These are phyloP conservation scores for Gymnoscelis rufifasciata DNA, from an alignment of 2,888 invertebrate genomes.

Conservation along the genomic window DNA sequence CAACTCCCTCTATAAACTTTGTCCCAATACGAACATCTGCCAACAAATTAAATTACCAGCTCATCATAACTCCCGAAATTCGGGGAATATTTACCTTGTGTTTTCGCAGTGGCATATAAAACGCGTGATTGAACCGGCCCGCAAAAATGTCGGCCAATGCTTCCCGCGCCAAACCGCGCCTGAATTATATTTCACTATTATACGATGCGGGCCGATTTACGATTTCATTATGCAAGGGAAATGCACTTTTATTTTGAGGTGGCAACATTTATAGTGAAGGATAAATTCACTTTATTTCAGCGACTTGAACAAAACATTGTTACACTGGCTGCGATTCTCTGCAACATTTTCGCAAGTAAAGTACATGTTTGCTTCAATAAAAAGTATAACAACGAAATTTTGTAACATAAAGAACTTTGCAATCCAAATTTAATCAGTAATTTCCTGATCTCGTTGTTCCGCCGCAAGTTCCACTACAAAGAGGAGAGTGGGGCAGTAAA, in stretches of 20 bases:
- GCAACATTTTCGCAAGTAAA: no score
- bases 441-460: conserved; percentile 14
- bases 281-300: no score
- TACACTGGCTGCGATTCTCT: no score
- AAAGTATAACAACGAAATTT: no score
- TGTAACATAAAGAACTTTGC: not conserved
- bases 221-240: conserved; percentile 59
- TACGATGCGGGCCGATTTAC: conserved; percentile 54
- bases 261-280: not conserved
- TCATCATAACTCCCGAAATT: conserved; percentile 14
- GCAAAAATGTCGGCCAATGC: conserved; percentile 66
- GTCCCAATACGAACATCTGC: conserved; percentile 11
- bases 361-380: no score
- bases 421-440: conserved; percentile 13
- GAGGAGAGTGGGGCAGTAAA: conserved; percentile 45
- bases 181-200: conserved; percentile 64
- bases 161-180: conserved; percentile 62
- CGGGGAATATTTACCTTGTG: conserved; percentile 17
- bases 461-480: conserved; percentile 24
- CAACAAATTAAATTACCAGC: conserved; percentile 14
- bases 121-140: conserved; percentile 62
- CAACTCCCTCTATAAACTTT: not conserved
- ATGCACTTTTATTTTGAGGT: conserved; percentile 40
- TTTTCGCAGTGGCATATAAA: conserved; percentile 33
- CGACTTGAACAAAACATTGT: no score